Base-by-base conservation (phyloP, 2,888 invertebrate genomes). In the Euplexia lucipara region DNA sequence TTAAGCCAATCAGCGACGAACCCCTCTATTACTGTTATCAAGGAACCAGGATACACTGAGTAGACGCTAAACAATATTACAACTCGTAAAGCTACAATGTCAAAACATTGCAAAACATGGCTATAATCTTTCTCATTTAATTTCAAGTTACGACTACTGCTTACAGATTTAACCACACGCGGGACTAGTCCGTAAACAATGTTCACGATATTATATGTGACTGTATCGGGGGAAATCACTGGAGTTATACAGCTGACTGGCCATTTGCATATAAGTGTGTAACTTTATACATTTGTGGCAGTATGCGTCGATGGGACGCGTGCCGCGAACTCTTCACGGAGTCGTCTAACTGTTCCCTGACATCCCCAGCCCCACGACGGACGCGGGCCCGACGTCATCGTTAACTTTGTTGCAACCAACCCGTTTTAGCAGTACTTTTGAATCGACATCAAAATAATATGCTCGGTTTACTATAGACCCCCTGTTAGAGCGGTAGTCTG, bases 201-300 rank as follows among this genome's bases (percentile, higher is more conserved):
- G 58, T 66, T 57, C 42, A 49, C 18, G 49, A 42, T 67, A 64
- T 62, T 74, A 52, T 61, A 65, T 53, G 76, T 51, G 68, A 63
- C 58, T 18, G 58, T 67, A 74, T 74, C 72, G 58, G 52, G 66
- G 63, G 59, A 76, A 72, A 83, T 76, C 60, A 64, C 45, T 41
- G 51, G 62, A 77, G 52, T 64, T 78, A 62, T 75, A 75, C 78
- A 63, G 57, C 52, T 63, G 56, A 44, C 63, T n/a, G 45, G 34
- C 32, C 16, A 57, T 76, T 76, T 78, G 62, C 75, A 76, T 70
- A 66, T 49, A 44, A 69, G 53, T 79, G 52, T 75, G 70, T 77
- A 75, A 79, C 67, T 67, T 82, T 65, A 80, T 82, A 82, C 65
- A 57, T 76, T 48, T 52, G 51, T 48, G 70, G 20, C 39, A 58